phyloP scores from a whole-genome alignment of 1,140 invertebrate genomes.

The Calephelis nemesis region DNA sequence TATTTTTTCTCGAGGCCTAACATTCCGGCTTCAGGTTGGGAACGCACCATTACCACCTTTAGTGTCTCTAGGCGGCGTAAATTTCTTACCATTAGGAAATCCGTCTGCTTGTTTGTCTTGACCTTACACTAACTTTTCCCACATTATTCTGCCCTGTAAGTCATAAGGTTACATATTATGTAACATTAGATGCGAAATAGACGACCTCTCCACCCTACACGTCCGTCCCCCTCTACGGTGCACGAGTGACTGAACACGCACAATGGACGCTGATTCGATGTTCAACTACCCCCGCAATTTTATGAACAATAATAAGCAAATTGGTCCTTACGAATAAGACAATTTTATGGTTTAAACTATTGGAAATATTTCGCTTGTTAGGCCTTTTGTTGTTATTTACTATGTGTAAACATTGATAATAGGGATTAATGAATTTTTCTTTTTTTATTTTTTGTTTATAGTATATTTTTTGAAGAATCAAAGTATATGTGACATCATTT shows the following conservation, averaged over 20 bases:
- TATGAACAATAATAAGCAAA: constrained; percentile 21
- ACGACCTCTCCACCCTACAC: constrained; percentile 25
- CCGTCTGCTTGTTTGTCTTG: too few relatives aligned
- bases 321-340: constrained; percentile 29
- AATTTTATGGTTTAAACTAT: constrained; percentile 31
- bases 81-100: too few relatives aligned
- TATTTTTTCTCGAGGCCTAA: too few relatives aligned
- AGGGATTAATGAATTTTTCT: neutral
- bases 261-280: constrained; percentile 29
- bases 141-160: too few relatives aligned
- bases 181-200: constrained; percentile 15
- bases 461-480: too few relatives aligned
- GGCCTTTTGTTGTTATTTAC: constrained; percentile 25
- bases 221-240: constrained; percentile 24
- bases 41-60: too few relatives aligned
- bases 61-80: too few relatives aligned
- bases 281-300: constrained; percentile 26
- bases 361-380: constrained; percentile 29
- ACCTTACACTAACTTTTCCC: too few relatives aligned
- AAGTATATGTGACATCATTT: too few relatives aligned
- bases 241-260: constrained; percentile 25
- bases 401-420: constrained; percentile 10
- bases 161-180: too few relatives aligned
- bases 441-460: too few relatives aligned
- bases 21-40: too few relatives aligned